Conservation (phyloP, 2,113 vertebrate genomes). For the Vulpes vulpes region DNA sequence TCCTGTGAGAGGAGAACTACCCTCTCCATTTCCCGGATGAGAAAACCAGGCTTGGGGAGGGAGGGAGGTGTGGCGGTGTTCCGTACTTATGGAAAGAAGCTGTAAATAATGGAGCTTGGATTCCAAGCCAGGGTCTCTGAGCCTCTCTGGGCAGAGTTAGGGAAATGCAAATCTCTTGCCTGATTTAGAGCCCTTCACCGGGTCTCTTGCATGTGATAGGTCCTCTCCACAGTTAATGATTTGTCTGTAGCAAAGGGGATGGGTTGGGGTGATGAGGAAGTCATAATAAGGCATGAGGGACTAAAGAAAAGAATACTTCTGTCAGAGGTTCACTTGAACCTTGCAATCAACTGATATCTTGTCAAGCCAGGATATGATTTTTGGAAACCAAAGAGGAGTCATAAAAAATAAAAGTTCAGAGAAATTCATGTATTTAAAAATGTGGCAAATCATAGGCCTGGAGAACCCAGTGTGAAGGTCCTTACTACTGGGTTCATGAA, state of each 20-base stretch:
- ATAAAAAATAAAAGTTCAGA: slow-evolving; percentile 45
- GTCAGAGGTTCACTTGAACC: slow-evolving; percentile 13
- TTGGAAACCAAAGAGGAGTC: slow-evolving; percentile 59
- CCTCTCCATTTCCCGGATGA: background rate
- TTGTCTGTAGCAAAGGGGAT: background rate
- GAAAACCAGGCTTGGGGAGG: background rate
- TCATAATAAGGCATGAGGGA: background rate
- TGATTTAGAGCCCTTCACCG: background rate
- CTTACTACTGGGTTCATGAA: slow-evolving; percentile 42
- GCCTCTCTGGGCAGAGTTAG: background rate
- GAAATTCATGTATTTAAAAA: slow-evolving; percentile 65
- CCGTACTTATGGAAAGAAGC: background rate
- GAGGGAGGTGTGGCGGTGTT: too few relatives aligned
- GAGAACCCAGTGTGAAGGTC: slow-evolving; percentile 27
- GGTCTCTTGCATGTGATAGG: background rate
- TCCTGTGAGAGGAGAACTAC: background rate
- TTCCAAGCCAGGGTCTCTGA: background rate
- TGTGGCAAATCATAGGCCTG: background rate
- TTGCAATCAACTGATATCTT: background rate
- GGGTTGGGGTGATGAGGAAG: background rate
- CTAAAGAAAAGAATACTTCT: background rate
- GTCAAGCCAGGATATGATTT: background rate
- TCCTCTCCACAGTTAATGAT: background rate
- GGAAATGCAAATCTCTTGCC: background rate
- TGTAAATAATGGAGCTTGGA: background rate